A percentile compares a stretch with the other conserved stretches of the same genome.
phyloP scores from a whole-genome alignment of 1,140 invertebrate genomes.

The Dinoponera quadriceps region DNA sequence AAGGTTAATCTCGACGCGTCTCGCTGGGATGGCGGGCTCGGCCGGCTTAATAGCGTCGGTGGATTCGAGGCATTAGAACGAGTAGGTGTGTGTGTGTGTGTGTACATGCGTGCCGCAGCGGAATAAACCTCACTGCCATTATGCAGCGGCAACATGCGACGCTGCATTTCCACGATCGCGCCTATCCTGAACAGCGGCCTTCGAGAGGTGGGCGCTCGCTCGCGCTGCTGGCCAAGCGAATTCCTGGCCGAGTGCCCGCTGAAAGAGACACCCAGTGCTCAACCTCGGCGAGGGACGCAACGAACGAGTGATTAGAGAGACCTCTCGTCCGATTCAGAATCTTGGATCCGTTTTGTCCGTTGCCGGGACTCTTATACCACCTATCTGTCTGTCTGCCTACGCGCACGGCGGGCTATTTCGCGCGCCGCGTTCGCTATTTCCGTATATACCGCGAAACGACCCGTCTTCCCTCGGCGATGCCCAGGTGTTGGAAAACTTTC shows the following conservation, averaged over 20 bases:
- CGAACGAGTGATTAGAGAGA: constrained; percentile 1
- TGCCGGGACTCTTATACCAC: not conserved
- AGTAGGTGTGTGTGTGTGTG: not conserved
- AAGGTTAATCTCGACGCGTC: not conserved
- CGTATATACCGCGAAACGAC: constrained; percentile 4
- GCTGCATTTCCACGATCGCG: constrained; percentile 68
- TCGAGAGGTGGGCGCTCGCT: constrained; percentile 41
- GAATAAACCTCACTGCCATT: constrained; percentile 66
- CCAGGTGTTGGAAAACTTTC: constrained; percentile 33
- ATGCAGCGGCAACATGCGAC: constrained; percentile 59
- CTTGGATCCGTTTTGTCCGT: not conserved
- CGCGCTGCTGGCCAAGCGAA: constrained; percentile 68
- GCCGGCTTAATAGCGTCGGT: not conserved
- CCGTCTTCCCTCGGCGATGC: not conserved
- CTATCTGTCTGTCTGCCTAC: not conserved
- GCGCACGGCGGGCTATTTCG: constrained; percentile 4
- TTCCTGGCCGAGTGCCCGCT: constrained; percentile 69
- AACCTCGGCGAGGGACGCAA: not conserved
- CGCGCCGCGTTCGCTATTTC: constrained; percentile 20
- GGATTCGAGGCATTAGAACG: constrained; percentile 11
- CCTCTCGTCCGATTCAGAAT: not conserved
- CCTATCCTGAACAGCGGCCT: constrained; percentile 45
- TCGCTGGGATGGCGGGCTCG: not conserved
- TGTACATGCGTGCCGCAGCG: constrained; percentile 29
- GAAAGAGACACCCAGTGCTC: constrained; percentile 23